Base-by-base conservation (phyloP, 2,888 invertebrate species). In the Leptinotarsa rubiginosa region DNA sequence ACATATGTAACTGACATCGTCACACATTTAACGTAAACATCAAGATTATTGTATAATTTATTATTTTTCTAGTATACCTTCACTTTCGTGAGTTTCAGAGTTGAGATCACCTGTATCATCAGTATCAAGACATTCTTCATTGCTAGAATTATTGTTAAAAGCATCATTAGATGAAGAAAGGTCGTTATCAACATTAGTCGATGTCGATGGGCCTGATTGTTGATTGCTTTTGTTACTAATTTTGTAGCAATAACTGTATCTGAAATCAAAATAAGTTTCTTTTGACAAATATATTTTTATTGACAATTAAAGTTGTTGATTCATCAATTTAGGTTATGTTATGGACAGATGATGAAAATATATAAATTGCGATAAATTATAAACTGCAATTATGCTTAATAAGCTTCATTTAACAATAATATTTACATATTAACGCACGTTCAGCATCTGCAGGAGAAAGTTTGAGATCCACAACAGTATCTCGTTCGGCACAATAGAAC, bases 31-130 rank as follows among this genome's bases (percentile, higher is more conserved):
- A 69, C 12, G 22, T 69, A 56, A 52, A 41, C 56, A 41, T 69
- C 54, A 69, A 54, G 18, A 68, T 68, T 7, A 70, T 20, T 70
- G 56, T 64, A 62, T 16, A 64, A 70, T 70, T 69, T 69, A 59
- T 59, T 59, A 62, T 70, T 64, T 64, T 70, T 64, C 22, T 47
- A 65, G 65, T 65, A 65, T 47, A 70, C 70, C 64, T 70, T 70
- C 50, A 70, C 50, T 64, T 50, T 70, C 70, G 31, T 70, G 64
- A 22, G 52, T 62, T 59, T 69, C 47, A 69, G 59, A 69, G 59
- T 59, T 59, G 18, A 20, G 22, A 54, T 59, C 47, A 41, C n/a
- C 59, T 59, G n/a, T 20, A 49, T 50, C 50, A 16, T 70, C 64
- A 70, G 49, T 62, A 64, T 49, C 64, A 70, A 70, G 15, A 70